phyloP scores from a whole-genome alignment of 2,113 vertebrate genomes.

The Phalacrocorax pelagicus region DNA sequence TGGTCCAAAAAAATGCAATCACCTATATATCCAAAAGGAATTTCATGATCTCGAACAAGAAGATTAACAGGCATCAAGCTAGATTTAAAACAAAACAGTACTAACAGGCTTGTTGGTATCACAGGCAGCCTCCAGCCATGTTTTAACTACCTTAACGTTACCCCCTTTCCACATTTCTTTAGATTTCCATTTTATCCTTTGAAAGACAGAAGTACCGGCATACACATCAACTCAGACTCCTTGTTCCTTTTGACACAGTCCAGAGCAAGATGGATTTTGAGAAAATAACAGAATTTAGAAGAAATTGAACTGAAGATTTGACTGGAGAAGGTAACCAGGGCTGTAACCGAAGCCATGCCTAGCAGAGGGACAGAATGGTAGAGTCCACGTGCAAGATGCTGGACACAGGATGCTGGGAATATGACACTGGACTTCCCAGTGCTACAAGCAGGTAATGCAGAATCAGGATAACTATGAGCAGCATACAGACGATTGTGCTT shows the following conservation, averaged over 20 bases:
- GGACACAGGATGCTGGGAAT: background rate
- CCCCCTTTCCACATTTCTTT: background rate
- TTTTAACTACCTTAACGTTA: background rate
- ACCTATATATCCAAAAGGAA: background rate
- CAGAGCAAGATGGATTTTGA: background rate
- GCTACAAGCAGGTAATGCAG: background rate
- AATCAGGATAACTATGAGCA: background rate
- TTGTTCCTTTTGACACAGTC: background rate
- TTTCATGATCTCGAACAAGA: background rate
- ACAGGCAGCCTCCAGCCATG: background rate
- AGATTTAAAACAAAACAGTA: background rate
- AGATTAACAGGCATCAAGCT: background rate
- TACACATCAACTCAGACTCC: background rate
- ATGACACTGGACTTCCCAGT: background rate
- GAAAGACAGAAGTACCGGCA: background rate
- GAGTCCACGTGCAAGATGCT: background rate
- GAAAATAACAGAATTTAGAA: constrained; percentile 20
- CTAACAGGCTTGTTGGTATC: background rate
- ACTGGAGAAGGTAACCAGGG: constrained; percentile 11
- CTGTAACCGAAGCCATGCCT: background rate
- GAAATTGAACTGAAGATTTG: constrained; percentile 28
- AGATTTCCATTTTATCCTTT: background rate
- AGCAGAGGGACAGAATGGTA: background rate
- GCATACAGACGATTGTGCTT: rapidly evolving
- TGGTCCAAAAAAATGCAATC: background rate